phyloP scores from a whole-genome alignment of 2,888 invertebrate genomes.

The Troglohyphantes excavatus region DNA sequence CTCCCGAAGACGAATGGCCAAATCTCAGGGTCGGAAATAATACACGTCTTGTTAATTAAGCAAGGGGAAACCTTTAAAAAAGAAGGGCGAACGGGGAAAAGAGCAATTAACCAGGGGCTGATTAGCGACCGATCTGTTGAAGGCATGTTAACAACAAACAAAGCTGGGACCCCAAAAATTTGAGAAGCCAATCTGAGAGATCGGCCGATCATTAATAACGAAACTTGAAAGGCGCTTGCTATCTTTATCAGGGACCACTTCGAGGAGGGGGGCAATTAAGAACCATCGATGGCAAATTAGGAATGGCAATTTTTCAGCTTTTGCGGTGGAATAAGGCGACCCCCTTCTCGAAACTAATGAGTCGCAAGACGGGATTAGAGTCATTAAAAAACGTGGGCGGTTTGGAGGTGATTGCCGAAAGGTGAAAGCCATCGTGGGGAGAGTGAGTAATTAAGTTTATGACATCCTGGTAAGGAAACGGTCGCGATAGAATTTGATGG shows the following conservation, averaged over 20 bases:
- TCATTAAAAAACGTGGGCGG: constrained; percentile 39
- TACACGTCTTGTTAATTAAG: constrained; percentile 15
- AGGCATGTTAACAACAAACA: constrained; percentile 34
- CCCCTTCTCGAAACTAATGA: constrained; percentile 27
- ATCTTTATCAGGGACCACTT: constrained; percentile 51
- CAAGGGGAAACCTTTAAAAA: background rate
- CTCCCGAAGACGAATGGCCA: background rate
- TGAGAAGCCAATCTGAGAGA: constrained; percentile 64
- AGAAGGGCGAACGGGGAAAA: background rate
- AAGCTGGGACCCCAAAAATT: constrained; percentile 40
- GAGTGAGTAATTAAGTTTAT: background rate
- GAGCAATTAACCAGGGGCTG: constrained; percentile 27
- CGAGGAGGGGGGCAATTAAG: constrained; percentile 54
- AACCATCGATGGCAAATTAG: constrained; percentile 64
- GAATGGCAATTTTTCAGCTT: constrained; percentile 57
- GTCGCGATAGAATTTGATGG: too few species aligned
- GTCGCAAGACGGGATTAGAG: constrained; percentile 15
- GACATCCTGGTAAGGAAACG: background rate
- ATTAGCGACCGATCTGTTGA: constrained; percentile 28
- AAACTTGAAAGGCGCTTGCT: constrained; percentile 37
- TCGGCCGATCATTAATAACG: constrained; percentile 60
- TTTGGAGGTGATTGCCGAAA: background rate
- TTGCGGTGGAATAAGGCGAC: constrained; percentile 48
- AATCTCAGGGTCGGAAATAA: background rate
- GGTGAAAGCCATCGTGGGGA: background rate